Evolutionary conservation across 2,888 invertebrate species (phyloP), one percentile per base, ranked within the genome.

Genomic region (Drosophila koepferae): DNA sequence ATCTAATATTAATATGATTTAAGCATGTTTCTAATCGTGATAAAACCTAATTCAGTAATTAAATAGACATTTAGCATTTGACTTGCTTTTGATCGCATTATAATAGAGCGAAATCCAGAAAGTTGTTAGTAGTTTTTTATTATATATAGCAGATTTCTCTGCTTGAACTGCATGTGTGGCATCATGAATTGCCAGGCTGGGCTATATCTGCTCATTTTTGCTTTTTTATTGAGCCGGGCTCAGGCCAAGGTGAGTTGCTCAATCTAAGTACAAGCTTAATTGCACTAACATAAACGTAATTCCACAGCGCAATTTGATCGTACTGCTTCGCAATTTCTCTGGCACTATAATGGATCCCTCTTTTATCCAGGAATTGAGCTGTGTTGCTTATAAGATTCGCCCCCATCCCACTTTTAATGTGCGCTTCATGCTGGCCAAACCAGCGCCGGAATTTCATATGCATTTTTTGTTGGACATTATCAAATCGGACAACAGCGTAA

Each of bases 401-500:
- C 2, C n/a, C 2, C 18, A 7, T 7, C 69, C 71, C 0, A 0
- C 38, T 0, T 0, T 78, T 1, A 36, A 64, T 7, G 60, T 23
- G 10, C 28, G 18, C 12, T 65, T 78, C 3, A 63, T 1, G 7
- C 31, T 86, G 0, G 46, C 36, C 20, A 44, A 67, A 14, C 61
- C 46, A 3, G 20, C 58, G 5, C 46, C n/a, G 0, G 1, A 66
- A 0, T 76, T 78, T 9, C 31, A 72, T 6, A 55, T 87, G 0
- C 23, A 16, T 0, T 31, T 54, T 2, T 6, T 5, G 1, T 41
- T 82, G 18, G 72, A 84, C 54, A 36, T 89, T 28, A 0, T 77
- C 0, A 79, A 72, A 16, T 80, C 74, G 63, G 80, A 82, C 51
- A 74, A 84, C 18, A 74, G 7, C 9, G 69, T 63, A 38, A 54